Conservation (phyloP, 1,140 invertebrate genomes). For the Drosophila gunungcola region DNA sequence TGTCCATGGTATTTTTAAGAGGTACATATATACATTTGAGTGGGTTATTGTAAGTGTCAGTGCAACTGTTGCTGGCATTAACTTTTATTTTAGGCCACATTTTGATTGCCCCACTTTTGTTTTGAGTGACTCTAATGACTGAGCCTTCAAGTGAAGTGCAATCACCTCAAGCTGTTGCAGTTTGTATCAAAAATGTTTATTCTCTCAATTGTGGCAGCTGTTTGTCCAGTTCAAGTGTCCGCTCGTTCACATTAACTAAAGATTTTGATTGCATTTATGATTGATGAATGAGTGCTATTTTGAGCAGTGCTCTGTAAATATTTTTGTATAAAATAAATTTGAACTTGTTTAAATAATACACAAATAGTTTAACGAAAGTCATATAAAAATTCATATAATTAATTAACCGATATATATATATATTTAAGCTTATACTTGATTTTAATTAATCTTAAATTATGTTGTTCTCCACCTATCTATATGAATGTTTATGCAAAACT, state of each 20-base stretch:
- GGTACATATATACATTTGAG: slow-evolving; percentile 1
- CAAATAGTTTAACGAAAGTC: too few species aligned
- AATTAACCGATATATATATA: too few species aligned
- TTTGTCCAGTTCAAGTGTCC: slow-evolving; percentile 20
- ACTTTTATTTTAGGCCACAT: slow-evolving; percentile 45
- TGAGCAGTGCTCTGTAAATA: neutral
- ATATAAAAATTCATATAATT: too few species aligned
- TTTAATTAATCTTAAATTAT: neutral
- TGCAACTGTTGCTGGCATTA: slow-evolving; percentile 44
- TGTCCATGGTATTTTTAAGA: slow-evolving; percentile 30
- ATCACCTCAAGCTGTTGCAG: slow-evolving; percentile 70
- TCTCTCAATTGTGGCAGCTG: slow-evolving; percentile 58
- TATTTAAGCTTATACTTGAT: neutral
- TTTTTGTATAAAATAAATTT: slow-evolving; percentile 3
- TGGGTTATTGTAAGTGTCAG: slow-evolving; percentile 12
- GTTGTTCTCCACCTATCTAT: too few species aligned
- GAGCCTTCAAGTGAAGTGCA: slow-evolving; percentile 56
- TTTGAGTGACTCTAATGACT: slow-evolving; percentile 23
- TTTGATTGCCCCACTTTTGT: slow-evolving; percentile 59
- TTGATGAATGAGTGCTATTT: slow-evolving; percentile 22
- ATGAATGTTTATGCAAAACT: too few species aligned
- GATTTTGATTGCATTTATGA: slow-evolving; percentile 34
- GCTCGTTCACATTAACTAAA: slow-evolving; percentile 17
- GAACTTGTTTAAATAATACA: neutral
- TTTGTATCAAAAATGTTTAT: slow-evolving; percentile 47